Evolutionary conservation across 2,888 invertebrate species (phyloP).

Genomic region (Drosophila subquinaria): DNA sequence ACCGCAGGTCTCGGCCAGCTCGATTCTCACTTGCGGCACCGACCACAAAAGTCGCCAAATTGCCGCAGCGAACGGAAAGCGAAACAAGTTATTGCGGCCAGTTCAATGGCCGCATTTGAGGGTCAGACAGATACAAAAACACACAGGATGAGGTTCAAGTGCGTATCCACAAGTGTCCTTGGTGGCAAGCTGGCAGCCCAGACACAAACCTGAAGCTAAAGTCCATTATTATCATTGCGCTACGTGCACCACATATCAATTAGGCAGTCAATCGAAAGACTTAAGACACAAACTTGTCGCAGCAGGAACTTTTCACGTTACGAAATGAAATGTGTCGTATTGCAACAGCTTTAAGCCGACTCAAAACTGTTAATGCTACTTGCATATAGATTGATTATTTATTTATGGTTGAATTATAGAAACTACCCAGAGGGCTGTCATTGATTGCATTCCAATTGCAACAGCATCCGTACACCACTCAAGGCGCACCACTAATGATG

Average conservation of each 20-base stretch:
- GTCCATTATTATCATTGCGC: constrained; percentile 24
- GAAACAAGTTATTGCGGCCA: constrained; percentile 72
- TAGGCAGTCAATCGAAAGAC: constrained; percentile 71
- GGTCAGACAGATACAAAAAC: constrained; percentile 45
- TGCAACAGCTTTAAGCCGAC: constrained; percentile 61
- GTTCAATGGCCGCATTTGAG: constrained; percentile 76
- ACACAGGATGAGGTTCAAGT: constrained; percentile 64
- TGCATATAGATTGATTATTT: constrained; percentile 78
- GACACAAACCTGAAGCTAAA: constrained; percentile 23
- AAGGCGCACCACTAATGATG: constrained; percentile 62
- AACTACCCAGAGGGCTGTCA: constrained; percentile 37
- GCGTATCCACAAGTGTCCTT: constrained; percentile 68
- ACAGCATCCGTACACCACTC: constrained; percentile 25
- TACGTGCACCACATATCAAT: constrained; percentile 57
- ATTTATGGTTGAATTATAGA: constrained; percentile 34
- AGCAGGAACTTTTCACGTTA: constrained; percentile 73
- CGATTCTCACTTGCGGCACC: constrained; percentile 35
- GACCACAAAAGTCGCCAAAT: constrained; percentile 58
- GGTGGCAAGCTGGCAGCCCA: constrained; percentile 64
- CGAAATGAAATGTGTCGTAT: constrained; percentile 20
- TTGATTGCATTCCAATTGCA: constrained; percentile 51
- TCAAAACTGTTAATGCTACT: constrained; percentile 62
- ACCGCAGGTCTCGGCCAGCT: constrained; percentile 56
- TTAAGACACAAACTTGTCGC: constrained; percentile 78
- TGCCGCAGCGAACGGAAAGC: constrained; percentile 45